Base-by-base conservation (phyloP, 1,140 invertebrate genomes). In the Drosophila kikkawai region DNA sequence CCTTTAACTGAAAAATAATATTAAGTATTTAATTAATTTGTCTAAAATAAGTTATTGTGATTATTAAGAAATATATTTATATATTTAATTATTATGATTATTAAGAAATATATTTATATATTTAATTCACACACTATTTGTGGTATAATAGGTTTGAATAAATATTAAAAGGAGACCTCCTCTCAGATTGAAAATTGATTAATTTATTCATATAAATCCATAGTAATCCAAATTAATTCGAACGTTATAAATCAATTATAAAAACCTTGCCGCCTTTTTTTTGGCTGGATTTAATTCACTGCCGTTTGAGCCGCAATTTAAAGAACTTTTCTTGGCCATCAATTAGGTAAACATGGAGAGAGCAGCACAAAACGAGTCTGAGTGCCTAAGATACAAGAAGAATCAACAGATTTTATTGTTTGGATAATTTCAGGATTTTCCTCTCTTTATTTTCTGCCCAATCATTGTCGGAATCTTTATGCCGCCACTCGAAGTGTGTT, bases 391-490 rank as follows among this genome's bases (percentile, higher is more conserved):
- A 71, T 79, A 65, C 77, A 79, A 73, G 50, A 22, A 66, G 61
- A 57, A 73, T 76, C 60, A 76, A 76, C 57, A 57, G 66, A 74
- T 61, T 48, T 80, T 51, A 60, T 61, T 59, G 69, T 61, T 70
- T 66, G 80, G 58, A 61, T 73, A 77, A 73, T 82, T 74, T 79
- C 60, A 51, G 60, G 56, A 76, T 71, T 77, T 81, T 75, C 71
- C 71, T 64, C 56, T 56, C 44, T 77, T 66, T 42, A 59, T 51
- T 75, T 84, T 81, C 26, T 84, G 82, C 79, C 57, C 55, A 42
- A 81, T 84, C 82, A 85, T 74, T 85, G 82, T 85, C 82, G 82
- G 82, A 78, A 74, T 84, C 82, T 85, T 85, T 84, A 57, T 68
- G 67, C 42, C 47, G 53, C 78, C 74, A 67, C 58, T 77, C 74